Base-by-base conservation (phyloP, 2,797 vertebrate genomes). In the Myripristis jacobus region DNA sequence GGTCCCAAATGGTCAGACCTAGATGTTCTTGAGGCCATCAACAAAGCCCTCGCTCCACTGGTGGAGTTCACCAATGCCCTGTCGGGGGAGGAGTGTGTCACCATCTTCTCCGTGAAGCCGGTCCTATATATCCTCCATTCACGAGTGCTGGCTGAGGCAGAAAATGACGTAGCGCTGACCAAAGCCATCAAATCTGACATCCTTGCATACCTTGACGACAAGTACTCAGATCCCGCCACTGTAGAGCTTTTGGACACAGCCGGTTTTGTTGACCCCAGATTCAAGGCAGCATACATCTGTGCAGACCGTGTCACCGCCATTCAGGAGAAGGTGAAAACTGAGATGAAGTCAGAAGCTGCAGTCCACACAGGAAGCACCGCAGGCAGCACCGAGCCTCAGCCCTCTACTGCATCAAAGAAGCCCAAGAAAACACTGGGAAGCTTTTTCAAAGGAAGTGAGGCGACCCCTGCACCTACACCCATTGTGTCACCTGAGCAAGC, bases 401-500 rank as follows among this genome's bases (percentile, higher is more conserved):
- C n/a, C 7, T 52, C 21, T 25, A 15, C 50, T 24, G 12, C 24
- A 52, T 9, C 24, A 24, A n/a, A n/a, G 50, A 21, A 21, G 13
- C 12, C n/a, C n/a, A 15, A 22, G 25, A 6, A 4, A 12, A 9
- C 21, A 22, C 25, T 24, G 50, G 50, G 3, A 10, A n/a, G 24
- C 13, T 52, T 19, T 47, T 52, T 15, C 50, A 53, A 61, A 61
- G 41, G 47, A 38, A 68, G 48, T 38, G 27, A 63, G 57, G 43
- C 58, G 38, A 55, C 57, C 7, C 56, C 64, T 74, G 19, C 47
- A 64, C 47, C 61, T 46, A 15, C 4, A 48, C 27, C 55, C 27
- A 55, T 68, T 72, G 6, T 77, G 59, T 66, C 62, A 56, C 54
- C 66, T 71, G 48, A 66, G 50, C 55, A 77, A 67, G 38, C 50